Base-by-base conservation (phyloP, 2,888 invertebrate genomes). In the Drosophila leonis region DNA sequence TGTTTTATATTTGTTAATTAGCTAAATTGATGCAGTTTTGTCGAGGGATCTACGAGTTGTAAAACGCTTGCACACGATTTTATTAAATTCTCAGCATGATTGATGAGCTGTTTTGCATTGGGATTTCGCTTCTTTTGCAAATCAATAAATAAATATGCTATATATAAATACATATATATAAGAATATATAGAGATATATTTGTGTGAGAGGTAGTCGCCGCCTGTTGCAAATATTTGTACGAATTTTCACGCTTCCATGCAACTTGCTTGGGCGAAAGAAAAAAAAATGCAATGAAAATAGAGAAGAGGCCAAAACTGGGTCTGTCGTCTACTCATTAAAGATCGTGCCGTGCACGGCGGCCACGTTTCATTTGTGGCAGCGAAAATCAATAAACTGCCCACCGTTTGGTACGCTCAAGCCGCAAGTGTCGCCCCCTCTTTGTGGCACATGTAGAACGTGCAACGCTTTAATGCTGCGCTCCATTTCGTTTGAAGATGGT, bases 401-500 rank as follows among this genome's bases (percentile, higher is more conserved):
- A 56, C 42, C 31, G 56, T 31, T 56, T 13, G 20, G 31, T 9
- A 4, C 37, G 33, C 27, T 39, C n/a, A 48, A n/a, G 18, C 42
- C 56, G 13, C 46, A 56, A 75, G 66, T 79, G 74, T 67, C 68
- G 72, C 66, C 49, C 49, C 18, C 62, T 73, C 69, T 69, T 79
- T 72, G 65, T 59, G 78, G 68, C 60, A 65, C 55, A 27, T 54
- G 57, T 37, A 55, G 54, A 55, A 62, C 42, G 42, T 62, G 51
- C 44, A 56, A 61, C 64, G 59, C 67, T 84, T 75, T 80, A 72
- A 52, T 87, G 67, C 65, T 66, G 69, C 76, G 87, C 88, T 90
- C 86, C 88, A 91, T 90, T 91, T 90, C 84, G 74, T 83, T 86
- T 89, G 90, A 91, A 90, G 91, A 91, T 88, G 88, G 80, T 86